Evolutionary conservation across 1,140 invertebrate species (phyloP), one percentile per base, ranked within the genome.

Genomic region (Philotrypesis tridentata): DNA sequence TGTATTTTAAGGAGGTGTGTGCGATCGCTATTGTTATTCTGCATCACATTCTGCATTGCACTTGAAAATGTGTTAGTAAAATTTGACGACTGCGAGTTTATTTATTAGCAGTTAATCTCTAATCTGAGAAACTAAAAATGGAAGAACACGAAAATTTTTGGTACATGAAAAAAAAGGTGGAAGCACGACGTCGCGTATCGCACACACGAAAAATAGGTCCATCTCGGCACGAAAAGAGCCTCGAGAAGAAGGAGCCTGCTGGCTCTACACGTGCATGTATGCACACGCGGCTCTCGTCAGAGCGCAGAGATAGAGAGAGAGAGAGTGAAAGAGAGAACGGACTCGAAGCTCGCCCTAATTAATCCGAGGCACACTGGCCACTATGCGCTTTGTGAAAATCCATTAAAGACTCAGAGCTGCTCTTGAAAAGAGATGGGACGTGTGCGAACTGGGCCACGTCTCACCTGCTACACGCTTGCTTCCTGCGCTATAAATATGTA

Each of bases 271-370:
- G 21, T 27, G 9, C 33, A 37, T 37, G 33, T 9, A 5, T 9
- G 33, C 33, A 37, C 33, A 9, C 9, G 33, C 33, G 9, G 33
- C 33, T 37, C 33, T 3, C 9, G 3, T 9, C 9, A 3, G 33
- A 37, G 33, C 33, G 9, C 33, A 37, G 33, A 23, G n/a, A n/a
- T n/a, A n/a, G 1, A 60, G 25, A 23, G n/a, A 9, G 43, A 29
- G 9, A 21, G 9, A 21, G 27, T 2, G 33, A 43, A 65, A 43
- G 40, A 67, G 14, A n/a, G 9, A 70, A 21, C 8, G 5, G 29
- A 55, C 78, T 80, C 68, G 37, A 76, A 37, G 25, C 55, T 82
- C 63, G 80, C 74, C 77, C 65, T 77, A 82, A 82, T 77, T 82
- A 77, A 82, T 82, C 74, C 43, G 37, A 60, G 71, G 72, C 37